Evolutionary conservation across 2,888 invertebrate genomes (phyloP), one percentile per base, ranked within the genome.

Genomic region (Phania funesta): DNA sequence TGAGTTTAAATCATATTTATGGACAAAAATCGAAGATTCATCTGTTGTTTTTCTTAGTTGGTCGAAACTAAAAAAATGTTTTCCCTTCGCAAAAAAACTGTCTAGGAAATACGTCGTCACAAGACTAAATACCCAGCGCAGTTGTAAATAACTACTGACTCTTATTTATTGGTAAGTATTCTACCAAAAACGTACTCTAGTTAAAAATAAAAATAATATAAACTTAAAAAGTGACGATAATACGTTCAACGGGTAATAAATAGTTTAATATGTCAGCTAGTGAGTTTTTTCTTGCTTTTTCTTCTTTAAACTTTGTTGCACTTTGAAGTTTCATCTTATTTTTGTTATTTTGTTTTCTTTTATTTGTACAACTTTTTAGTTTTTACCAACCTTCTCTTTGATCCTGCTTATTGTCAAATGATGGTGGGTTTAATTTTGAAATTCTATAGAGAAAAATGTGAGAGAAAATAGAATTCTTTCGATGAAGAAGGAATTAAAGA

Each of bases 21-120:
- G n/a, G n/a, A 3, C 13, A 38, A 38, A 38, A 38, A 38, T n/a
- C 13, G 3, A 24, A 50, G 16, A 13, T 46, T 35, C 8, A 22
- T 20, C 48, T 64, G 18, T 48, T 64, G 8, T 44, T 54, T 54
- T 44, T n/a, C 4, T 38, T 48, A 13, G n/a, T 54, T 56, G 46
- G 56, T 46, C 44, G 44, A 20, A 65, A 56, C 1, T n/a, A n/a
- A 26, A 38, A 24, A 16, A 6, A 32, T 24, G 5, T 60, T 5
- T n/a, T 18, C 5, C 22, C 38, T 50, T 67, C 4, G 8, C 20
- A 16, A 52, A 50, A 32, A 46, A 46, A 56, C 65, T 74, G 82
- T 84, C 82, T 77, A 71, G 80, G 68, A 79, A 76, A 68, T 65
- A 41, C 77, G 84, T 83, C 77, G 70, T 82, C 81, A 74, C 52